Percentiles rank a stretch among this genome's conserved stretches.
These are phyloP conservation scores for Agonopterix arenella DNA, from an alignment of 2,888 invertebrate genomes.

Conservation along the genomic window DNA sequence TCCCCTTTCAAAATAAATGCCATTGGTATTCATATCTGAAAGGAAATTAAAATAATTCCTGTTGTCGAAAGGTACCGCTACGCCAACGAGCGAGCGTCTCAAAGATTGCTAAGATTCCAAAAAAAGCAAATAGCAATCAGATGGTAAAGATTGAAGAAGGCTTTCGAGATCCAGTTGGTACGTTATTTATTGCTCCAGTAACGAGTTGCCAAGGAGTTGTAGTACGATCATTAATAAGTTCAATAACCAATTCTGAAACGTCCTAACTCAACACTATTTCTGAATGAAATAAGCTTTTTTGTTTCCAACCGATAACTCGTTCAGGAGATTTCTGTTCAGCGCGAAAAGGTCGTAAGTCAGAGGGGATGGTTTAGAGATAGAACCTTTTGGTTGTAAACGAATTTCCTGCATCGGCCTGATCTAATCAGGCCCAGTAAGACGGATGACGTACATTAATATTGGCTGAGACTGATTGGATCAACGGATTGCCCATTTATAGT, in stretches of 20 bases:
- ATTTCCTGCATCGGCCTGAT: constrained; percentile 32
- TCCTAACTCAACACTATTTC: constrained; percentile 24
- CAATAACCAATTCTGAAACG: constrained; percentile 28
- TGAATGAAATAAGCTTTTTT: constrained; percentile 26
- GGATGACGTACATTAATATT: constrained; percentile 55
- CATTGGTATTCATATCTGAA: too few species aligned
- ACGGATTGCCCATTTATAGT: constrained; percentile 27
- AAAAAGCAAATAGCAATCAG: constrained; percentile 22
- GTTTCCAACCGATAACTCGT: constrained; percentile 15
- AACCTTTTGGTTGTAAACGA: constrained; percentile 18
- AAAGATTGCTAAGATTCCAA: too few species aligned
- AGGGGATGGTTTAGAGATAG: constrained; percentile 15
- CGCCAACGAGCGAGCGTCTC: too few species aligned
- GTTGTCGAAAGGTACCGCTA: too few species aligned
- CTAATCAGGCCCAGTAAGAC: constrained; percentile 50
- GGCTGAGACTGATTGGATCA: constrained; percentile 46
- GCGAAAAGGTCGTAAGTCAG: constrained; percentile 28
- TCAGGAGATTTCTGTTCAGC: constrained; percentile 2
- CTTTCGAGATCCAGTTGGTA: constrained; percentile 17
- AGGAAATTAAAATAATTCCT: too few species aligned
- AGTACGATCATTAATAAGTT: constrained; percentile 58
- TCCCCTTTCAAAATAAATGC: too few species aligned
- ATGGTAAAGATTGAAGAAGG: constrained; percentile 39
- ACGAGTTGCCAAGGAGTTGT: constrained; percentile 50
- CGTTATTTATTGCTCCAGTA: constrained; percentile 56